phyloP scores from a whole-genome alignment of 2,888 invertebrate genomes.

The Nymphalis c-album region DNA sequence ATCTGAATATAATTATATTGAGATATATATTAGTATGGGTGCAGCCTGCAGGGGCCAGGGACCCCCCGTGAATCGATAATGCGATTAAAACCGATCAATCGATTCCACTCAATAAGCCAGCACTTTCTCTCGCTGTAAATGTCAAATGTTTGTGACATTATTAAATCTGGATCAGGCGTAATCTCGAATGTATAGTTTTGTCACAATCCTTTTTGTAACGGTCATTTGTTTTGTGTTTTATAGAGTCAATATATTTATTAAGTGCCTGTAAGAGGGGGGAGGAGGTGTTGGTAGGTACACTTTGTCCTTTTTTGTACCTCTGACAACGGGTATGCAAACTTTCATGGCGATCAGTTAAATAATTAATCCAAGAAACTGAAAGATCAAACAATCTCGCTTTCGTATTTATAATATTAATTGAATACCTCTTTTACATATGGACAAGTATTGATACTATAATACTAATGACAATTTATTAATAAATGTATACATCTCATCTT shows the following conservation, averaged over 20 bases:
- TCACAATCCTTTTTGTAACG: conserved; percentile 64
- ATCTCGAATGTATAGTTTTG: conserved; percentile 57
- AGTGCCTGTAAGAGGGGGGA: neutral
- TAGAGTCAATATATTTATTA: conserved; percentile 2
- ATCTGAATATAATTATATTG: conserved; percentile 9
- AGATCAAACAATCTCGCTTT: too few species aligned
- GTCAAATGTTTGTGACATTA: conserved; percentile 67
- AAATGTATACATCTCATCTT: too few species aligned
- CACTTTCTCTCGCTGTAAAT: conserved; percentile 76
- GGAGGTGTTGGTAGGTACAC: too few species aligned
- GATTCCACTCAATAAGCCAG: conserved; percentile 65
- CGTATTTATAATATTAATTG: too few species aligned
- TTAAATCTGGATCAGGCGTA: conserved; percentile 64
- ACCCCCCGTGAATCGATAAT: conserved; percentile 69
- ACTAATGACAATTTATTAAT: too few species aligned
- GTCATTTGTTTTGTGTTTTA: conserved; percentile 50
- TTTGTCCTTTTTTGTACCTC: too few species aligned
- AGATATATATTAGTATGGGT: conserved; percentile 1
- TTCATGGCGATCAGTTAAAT: too few species aligned
- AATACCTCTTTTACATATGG: too few species aligned
- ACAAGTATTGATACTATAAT: too few species aligned
- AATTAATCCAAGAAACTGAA: too few species aligned
- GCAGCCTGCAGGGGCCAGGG: conserved; percentile 33
- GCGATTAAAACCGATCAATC: conserved; percentile 68
- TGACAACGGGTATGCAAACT: too few species aligned